Base-by-base conservation (phyloP, 2,888 invertebrate genomes). In the Drosophila prostipennis region DNA sequence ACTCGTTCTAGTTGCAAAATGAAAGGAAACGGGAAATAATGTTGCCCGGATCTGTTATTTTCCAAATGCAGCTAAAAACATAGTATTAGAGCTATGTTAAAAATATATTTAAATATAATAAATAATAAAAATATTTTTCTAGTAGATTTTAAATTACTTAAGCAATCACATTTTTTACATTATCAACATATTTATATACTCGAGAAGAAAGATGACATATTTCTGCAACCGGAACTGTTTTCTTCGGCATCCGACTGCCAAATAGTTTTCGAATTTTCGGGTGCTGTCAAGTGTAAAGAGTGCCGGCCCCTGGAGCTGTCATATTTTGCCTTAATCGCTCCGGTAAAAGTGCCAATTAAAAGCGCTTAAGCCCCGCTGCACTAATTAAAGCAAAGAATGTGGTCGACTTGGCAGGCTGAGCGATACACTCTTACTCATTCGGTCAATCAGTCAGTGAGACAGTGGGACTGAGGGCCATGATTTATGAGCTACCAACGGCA, bases 301-400 rank as follows among this genome's bases (percentile, higher is more conserved):
- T 13, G 11, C 39, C 32, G 34, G 39, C 13, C 61, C 42, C 53
- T 29, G n/a, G 6, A 75, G 75, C 78, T 82, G 82, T 82, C 82
- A 82, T 83, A 82, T 82, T 82, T 77, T 48, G 69, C 76, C 70
- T 76, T 81, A 78, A 79, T 76, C 79, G 61, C 42, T 51, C 65
- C 60, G 73, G 83, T 82, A 82, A 82, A 82, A 82, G 86, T 86
- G 77, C 77, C 82, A 86, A 86, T 82, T 85, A 82, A 82, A 76
- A 79, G 14, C 26, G 73, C 68, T 85, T 61, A 69, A 78, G 71
- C 76, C 26, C 14, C 78, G 53, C 53, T 58, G 63, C 77, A 69
- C 77, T 80, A 85, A 82, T 82, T 82, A 82, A 67, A 76, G 49
- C 58, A 56, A 60, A 74, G 73, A 84, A 80, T 80, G 79, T 55